These are phyloP conservation scores for Chloropsis hardwickii DNA, from an alignment of 2,113 vertebrate species.

Conservation along the genomic window DNA sequence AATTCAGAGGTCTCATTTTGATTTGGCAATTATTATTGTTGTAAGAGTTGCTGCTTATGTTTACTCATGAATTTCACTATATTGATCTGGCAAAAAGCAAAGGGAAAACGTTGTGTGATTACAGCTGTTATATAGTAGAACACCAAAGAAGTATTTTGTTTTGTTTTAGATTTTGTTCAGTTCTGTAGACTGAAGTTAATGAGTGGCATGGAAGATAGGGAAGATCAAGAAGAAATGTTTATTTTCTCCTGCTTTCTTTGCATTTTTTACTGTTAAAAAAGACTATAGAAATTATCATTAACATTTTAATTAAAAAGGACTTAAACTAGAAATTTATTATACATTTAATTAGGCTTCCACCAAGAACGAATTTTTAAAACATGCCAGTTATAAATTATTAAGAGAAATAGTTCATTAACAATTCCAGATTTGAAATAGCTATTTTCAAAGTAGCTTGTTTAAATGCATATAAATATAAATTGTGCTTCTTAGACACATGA, in stretches of 20 bases:
- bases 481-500: neutral
- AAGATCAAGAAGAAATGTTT: neutral
- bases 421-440: neutral
- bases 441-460: neutral
- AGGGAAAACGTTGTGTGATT: accelerated
- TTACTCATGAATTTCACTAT: neutral
- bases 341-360: neutral
- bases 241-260: neutral
- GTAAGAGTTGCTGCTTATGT: neutral
- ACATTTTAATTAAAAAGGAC: neutral
- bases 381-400: neutral
- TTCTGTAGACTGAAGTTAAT: neutral
- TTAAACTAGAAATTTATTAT: neutral
- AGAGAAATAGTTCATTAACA: neutral
- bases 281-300: neutral
- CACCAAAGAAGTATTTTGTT: neutral
- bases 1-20: neutral
- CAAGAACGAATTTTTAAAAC: neutral
- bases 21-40: neutral
- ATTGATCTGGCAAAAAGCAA: neutral
- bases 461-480: neutral
- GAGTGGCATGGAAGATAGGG: neutral
- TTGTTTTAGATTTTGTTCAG: neutral
- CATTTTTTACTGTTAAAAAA: neutral
- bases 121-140: neutral